Percentiles rank a stretch among this genome's conserved stretches.
phyloP scores from a whole-genome alignment of 2,797 vertebrate species.

The Steatocranus sp. region DNA sequence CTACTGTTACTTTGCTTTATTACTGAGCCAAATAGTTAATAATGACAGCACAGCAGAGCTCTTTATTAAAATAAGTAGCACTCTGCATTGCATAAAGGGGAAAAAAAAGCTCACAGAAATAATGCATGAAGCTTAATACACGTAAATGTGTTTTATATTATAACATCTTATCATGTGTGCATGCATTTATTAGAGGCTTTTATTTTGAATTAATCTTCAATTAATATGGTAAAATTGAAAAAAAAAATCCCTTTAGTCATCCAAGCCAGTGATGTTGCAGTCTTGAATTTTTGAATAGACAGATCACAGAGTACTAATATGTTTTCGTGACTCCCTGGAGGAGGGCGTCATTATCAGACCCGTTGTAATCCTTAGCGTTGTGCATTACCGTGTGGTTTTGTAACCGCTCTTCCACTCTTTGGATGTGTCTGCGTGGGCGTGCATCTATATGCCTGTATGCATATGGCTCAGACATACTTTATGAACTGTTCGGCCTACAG shows the following conservation, averaged over 20 bases:
- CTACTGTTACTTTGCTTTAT: neutral
- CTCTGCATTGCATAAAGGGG: neutral
- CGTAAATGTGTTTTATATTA: neutral
- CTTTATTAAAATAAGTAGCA: neutral
- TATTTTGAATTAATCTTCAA: neutral
- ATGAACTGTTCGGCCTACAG: slow-evolving; percentile 21
- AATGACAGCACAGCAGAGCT: neutral
- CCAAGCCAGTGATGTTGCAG: neutral
- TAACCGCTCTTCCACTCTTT: neutral
- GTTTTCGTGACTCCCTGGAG: neutral
- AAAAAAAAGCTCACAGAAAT: neutral
- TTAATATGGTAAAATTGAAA: neutral
- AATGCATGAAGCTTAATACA: neutral
- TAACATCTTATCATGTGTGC: neutral
- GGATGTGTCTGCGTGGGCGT: slow-evolving; percentile 25
- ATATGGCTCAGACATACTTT: slow-evolving; percentile 53
- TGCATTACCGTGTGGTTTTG: slow-evolving; percentile 1
- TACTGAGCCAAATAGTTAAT: neutral
- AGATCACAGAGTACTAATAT: neutral
- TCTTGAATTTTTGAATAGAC: neutral
- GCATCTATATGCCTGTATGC: slow-evolving; percentile 35
- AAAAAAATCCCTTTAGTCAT: neutral
- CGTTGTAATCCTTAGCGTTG: neutral
- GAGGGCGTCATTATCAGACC: neutral
- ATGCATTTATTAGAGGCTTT: neutral